These are phyloP conservation scores for Geotrypetes seraphini DNA, from an alignment of 2,797 vertebrate genomes.

Conservation along the genomic window DNA sequence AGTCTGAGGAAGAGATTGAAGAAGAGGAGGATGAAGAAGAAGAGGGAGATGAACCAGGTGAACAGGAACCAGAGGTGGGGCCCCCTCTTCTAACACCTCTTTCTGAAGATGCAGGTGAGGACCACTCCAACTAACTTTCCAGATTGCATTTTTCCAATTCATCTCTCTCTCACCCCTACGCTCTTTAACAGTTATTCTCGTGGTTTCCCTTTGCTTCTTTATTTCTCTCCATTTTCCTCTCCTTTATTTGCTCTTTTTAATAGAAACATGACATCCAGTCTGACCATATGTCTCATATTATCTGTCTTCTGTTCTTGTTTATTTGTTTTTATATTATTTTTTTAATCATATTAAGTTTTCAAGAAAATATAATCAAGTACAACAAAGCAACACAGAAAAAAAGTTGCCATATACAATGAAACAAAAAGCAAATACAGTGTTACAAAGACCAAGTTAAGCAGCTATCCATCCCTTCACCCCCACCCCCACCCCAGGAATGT, in stretches of 20 bases:
- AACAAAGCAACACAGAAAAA: no score
- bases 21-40: constrained; percentile 73
- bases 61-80: constrained; percentile 70
- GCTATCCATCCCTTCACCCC: no score
- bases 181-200: background rate
- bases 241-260: background rate
- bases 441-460: no score
- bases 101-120: constrained; percentile 80
- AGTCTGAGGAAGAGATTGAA: constrained; percentile 55
- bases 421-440: no score
- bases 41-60: constrained; percentile 62
- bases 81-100: constrained; percentile 78
- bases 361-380: no score
- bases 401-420: no score
- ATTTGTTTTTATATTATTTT: no score
- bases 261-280: no score
- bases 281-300: no score
- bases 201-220: background rate
- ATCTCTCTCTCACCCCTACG: background rate
- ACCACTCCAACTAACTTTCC: background rate
- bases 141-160: background rate
- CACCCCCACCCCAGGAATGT: no score
- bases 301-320: no score
- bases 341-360: no score
- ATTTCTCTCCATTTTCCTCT: background rate